Base-by-base conservation (phyloP, 2,888 invertebrate genomes). In the Eristalis tenax region DNA sequence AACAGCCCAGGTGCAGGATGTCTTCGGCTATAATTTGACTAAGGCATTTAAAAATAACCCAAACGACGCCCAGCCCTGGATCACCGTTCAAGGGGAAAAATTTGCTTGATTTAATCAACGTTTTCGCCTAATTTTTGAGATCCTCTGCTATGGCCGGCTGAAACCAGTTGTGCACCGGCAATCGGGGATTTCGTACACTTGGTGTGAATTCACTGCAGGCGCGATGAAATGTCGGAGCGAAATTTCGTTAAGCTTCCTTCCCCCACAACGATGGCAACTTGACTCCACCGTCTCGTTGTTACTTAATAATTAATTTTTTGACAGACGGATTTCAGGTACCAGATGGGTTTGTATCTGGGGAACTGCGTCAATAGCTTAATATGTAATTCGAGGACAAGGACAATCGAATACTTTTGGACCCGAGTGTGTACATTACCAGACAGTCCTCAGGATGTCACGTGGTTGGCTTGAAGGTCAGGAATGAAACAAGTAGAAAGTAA, bases 41-140 rank as follows among this genome's bases (percentile, higher is more conserved):
- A 18, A 61, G 11, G 28, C 1, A n/a, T 2, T 43, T 35, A 68
- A 68, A 68, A 40, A 76, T 57, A 75, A n/a, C 28, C 18, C 50
- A 64, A 38, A 38, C 13, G 26, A 13, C 56, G 65, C 50, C 22
- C 13, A 50, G 8, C 10, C 35, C 8, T 35, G 1, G 18, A 57
- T 23, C 40, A 59, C 10, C 57, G 59, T 43, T 68, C 38, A 43
- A 8, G 22, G 28, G n/a, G 43, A 59, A 76, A 15, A 69, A 61
- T 61, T 63, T 38, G 40, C 56, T 43, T 70, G 69, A 78, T 70
- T 78, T 64, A 78, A 78, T 70, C 43, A 78, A 78, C 56, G 69
- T 28, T 70, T 35, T 57, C 64, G 70, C 22, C 70, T 78, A 78
- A 78, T 78, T 57, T 70, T 78, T 32, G 50, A 66, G 78, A 63